Percentiles rank a stretch among this genome's conserved stretches.
phyloP scores from a whole-genome alignment of 2,797 vertebrate species.

The Syngnathus acus region DNA sequence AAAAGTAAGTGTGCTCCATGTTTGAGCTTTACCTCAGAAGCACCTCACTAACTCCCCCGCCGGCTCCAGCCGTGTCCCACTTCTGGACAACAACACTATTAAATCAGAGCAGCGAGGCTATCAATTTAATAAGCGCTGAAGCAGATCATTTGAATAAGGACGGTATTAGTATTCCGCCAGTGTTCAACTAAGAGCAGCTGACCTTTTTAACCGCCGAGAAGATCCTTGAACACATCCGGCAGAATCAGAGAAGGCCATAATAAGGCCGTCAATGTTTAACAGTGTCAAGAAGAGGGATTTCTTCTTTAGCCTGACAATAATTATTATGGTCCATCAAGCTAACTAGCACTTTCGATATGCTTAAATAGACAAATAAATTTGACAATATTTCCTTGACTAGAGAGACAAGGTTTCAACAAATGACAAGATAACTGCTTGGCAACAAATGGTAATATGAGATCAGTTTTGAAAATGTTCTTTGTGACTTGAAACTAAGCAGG shows the following conservation, averaged over 20 bases:
- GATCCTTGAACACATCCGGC: constrained; percentile 95
- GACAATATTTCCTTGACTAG: background rate
- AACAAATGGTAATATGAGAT: background rate
- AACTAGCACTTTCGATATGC: constrained; percentile 62
- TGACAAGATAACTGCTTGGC: background rate
- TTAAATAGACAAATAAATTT: constrained; percentile 62
- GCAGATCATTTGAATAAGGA: constrained; percentile 99
- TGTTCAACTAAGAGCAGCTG: constrained; percentile 97
- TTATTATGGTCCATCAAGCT: constrained; percentile 73
- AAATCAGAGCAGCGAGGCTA: constrained; percentile 94
- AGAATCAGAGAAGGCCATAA: constrained; percentile 87
- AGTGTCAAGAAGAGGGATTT: constrained; percentile 79
- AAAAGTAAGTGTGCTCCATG: constrained; percentile 72
- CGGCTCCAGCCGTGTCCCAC: constrained; percentile 79
- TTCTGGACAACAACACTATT: constrained; percentile 85
- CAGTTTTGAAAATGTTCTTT: background rate
- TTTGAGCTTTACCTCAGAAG: constrained; percentile 87
- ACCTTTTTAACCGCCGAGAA: constrained; percentile 92
- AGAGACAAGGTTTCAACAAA: background rate
- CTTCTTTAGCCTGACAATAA: constrained; percentile 53
- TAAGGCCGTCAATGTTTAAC: constrained; percentile 85
- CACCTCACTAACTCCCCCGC: constrained; percentile 84
- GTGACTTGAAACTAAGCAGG: constrained; percentile 7
- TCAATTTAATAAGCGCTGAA: constrained; percentile 98
- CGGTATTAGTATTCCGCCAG: constrained; percentile 95